These are phyloP conservation scores for Danio aesculapii DNA, from an alignment of 2,797 vertebrate species.

Conservation along the genomic window DNA sequence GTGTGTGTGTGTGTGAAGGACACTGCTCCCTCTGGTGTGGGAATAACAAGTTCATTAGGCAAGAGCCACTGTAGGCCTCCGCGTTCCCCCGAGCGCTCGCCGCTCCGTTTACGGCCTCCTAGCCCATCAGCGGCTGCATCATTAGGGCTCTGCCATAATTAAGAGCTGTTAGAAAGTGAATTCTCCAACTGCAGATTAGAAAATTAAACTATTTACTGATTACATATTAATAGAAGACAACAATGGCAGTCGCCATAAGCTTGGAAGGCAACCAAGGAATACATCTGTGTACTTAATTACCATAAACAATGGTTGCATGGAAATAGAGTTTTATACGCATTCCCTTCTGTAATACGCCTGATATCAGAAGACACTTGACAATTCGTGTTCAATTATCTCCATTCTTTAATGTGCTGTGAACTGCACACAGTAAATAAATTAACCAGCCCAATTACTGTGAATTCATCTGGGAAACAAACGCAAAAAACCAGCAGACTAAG, in stretches of 20 bases:
- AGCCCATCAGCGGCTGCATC: slow-evolving; percentile 96
- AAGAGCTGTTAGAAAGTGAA: slow-evolving; percentile 99
- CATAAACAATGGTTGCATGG: slow-evolving; percentile 99
- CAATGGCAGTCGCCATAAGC: slow-evolving; percentile 99
- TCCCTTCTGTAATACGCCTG: slow-evolving; percentile 99
- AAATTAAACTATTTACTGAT: slow-evolving; percentile 99
- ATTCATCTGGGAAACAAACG: slow-evolving; percentile 95
- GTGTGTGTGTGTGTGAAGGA: slow-evolving; percentile 86
- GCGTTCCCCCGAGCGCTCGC: slow-evolving; percentile 91
- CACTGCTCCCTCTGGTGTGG: slow-evolving; percentile 94
- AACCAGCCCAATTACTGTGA: slow-evolving; percentile 99
- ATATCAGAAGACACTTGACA: slow-evolving; percentile 99
- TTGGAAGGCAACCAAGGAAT: slow-evolving; percentile 98
- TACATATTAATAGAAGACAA: slow-evolving; percentile 99
- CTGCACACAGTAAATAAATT: slow-evolving; percentile 99
- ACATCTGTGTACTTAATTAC: slow-evolving; percentile 99
- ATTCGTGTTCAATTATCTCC: slow-evolving; percentile 99
- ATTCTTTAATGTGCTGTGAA: slow-evolving; percentile 99
- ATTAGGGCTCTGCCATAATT: slow-evolving; percentile 99
- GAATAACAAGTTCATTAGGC: slow-evolving; percentile 99
- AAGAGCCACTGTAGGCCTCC: slow-evolving; percentile 91
- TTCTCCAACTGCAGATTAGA: slow-evolving; percentile 99
- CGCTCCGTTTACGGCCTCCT: slow-evolving; percentile 89
- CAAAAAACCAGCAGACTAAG: slow-evolving; percentile 92
- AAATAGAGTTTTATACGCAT: slow-evolving; percentile 99